Base-by-base conservation (phyloP, 2,797 vertebrate genomes). In the Anisognathus igniventris region DNA sequence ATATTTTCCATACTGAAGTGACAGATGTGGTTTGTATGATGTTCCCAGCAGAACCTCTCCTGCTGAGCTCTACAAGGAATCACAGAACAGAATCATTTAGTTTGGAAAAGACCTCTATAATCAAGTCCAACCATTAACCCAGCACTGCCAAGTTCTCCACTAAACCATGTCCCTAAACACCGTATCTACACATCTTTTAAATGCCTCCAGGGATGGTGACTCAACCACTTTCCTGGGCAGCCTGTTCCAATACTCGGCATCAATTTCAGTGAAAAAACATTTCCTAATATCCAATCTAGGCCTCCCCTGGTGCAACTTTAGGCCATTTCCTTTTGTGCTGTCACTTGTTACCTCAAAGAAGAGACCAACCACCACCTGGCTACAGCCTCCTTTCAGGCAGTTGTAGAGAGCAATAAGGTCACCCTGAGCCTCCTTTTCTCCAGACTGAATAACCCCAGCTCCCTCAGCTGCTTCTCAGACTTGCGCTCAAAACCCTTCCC, bases 1-100 rank as follows among this genome's bases (percentile, higher is more conserved):
- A 54, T 58, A 85, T 44, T 86, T 88, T 80, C 54, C 80, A 70
- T 57, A 66, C 13, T 45, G 28, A 94, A 92, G 35, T 31, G 56
- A 82, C 25, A 87, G 44, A 65, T 6, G 1, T 33, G 39, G 58
- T 78, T 93, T 65, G 23, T 40, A 66, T 24, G 23, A 47, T 44
- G n/a, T 19, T 88, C 65, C 44, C 61, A 75, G n/a, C 22, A 94
- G 53, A 86, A 80, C 13, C 8, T 10, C 31, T 84, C 53, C 66
- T 28, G 4, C 58, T 22, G 30, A 84, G 44, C 27, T 65, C 57
- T 66, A 77, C 45, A 86, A 74, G 50, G 61, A 91, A 47, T 71
- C 64, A 58, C 1, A 71, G 58, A 87, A 54, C 20, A 72, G 35
- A 86, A 93, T 28, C 22, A 79, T 62, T 77, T 70, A 7, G 12